Conservation (phyloP, 2,113 vertebrate species). For the Anolis sagrei region DNA sequence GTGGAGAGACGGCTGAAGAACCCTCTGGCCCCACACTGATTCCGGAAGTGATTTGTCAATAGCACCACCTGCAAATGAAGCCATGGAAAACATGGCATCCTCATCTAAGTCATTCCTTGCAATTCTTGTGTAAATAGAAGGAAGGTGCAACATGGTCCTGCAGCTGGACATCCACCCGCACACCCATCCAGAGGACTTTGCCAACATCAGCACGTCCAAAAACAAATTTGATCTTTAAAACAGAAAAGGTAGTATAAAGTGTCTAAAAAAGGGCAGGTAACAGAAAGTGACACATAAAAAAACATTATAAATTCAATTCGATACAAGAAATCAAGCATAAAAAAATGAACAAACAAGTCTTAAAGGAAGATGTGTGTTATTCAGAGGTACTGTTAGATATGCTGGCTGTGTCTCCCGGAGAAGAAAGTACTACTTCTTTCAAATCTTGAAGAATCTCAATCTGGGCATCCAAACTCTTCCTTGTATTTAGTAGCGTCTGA, state of each 20-base stretch:
- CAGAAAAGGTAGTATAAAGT: background rate
- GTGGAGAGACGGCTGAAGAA: background rate
- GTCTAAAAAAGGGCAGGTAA: background rate
- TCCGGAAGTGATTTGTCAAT: background rate
- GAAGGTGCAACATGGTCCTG: background rate
- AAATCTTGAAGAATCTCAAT: constrained; percentile 68
- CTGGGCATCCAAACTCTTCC: constrained; percentile 64
- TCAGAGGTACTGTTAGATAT: constrained; percentile 50
- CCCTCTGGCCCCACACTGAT: background rate
- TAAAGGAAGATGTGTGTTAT: background rate
- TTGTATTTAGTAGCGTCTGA: constrained; percentile 61
- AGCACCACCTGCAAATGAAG: background rate
- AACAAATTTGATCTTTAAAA: background rate
- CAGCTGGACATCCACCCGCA: background rate
- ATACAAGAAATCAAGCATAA: background rate
- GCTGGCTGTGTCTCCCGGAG: constrained; percentile 33
- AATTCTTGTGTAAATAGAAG: background rate
- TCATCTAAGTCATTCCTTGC: background rate
- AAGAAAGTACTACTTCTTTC: constrained; percentile 44
- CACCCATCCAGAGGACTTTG: background rate
- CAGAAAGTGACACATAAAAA: constrained; percentile 50
- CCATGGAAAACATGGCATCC: background rate
- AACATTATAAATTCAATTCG: background rate
- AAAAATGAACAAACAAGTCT: background rate
- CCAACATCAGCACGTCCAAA: background rate